A percentile compares a stretch with the other conserved stretches of the same genome.
phyloP scores from a whole-genome alignment of 2,113 vertebrate genomes.

The Sinocyclocheilus maitianheensis region DNA sequence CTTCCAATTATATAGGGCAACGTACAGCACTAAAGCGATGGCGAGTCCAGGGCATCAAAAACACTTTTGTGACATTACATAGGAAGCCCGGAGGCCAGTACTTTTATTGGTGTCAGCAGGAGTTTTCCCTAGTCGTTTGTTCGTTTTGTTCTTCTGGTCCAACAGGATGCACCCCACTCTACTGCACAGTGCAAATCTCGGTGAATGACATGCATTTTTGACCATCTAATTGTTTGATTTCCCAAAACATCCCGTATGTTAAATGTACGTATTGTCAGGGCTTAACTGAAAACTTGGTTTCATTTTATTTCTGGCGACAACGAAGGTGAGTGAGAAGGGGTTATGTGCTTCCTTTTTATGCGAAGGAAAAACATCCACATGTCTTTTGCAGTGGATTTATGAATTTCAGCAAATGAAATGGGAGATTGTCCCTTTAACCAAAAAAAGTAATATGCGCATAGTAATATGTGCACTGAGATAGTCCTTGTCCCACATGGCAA shows the following conservation, averaged over 20 bases:
- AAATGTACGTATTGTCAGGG: neutral
- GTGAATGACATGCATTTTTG: constrained; percentile 40
- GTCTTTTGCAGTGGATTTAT: constrained; percentile 46
- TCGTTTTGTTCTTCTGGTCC: constrained; percentile 50
- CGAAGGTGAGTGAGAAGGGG: constrained; percentile 22
- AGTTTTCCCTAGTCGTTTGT: constrained; percentile 53
- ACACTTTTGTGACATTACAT: constrained; percentile 56
- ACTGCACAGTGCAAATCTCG: constrained; percentile 25
- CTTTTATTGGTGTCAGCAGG: constrained; percentile 61
- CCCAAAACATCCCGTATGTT: neutral
- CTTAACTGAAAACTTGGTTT: constrained; percentile 20
- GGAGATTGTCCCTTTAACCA: constrained; percentile 53
- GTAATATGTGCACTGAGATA: constrained; percentile 68
- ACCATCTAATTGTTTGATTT: constrained; percentile 8
- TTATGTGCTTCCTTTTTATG: neutral
- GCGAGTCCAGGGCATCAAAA: constrained; percentile 48
- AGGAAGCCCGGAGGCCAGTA: constrained; percentile 57
- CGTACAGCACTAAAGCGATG: constrained; percentile 46
- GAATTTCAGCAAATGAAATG: neutral
- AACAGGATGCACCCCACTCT: constrained; percentile 42
- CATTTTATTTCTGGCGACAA: constrained; percentile 16
- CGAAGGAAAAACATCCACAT: neutral
- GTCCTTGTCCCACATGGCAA: constrained; percentile 78
- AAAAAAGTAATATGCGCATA: constrained; percentile 20
- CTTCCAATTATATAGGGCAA: constrained; percentile 61